These are phyloP conservation scores for Arion vulgaris DNA, from an alignment of 1,140 invertebrate species.

Conservation along the genomic window DNA sequence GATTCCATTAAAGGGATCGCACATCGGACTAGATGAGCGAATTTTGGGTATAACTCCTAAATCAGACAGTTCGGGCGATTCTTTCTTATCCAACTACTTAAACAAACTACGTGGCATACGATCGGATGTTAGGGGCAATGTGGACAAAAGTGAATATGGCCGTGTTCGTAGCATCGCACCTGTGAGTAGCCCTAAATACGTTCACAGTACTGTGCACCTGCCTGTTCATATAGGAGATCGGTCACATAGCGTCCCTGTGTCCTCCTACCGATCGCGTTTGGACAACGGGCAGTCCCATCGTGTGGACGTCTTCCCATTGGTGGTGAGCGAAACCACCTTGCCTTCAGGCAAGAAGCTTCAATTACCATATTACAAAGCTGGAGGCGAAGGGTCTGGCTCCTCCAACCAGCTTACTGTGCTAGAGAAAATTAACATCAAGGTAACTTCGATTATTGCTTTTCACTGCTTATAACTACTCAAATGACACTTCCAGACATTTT, in stretches of 20 bases:
- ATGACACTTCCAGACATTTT: not conserved
- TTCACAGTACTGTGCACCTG: constrained; percentile 29
- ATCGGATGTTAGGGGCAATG: constrained; percentile 22
- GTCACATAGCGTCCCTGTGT: constrained; percentile 19
- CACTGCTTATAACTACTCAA: not conserved
- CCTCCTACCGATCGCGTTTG: constrained; percentile 33
- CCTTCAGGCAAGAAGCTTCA: constrained; percentile 20
- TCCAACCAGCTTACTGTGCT: constrained; percentile 38
- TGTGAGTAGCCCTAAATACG: not conserved
- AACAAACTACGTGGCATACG: constrained; percentile 25
- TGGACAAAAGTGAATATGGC: constrained; percentile 13
- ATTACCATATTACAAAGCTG: constrained; percentile 17
- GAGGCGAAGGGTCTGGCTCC: constrained; percentile 8
- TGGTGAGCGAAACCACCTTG: constrained; percentile 27
- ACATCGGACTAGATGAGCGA: constrained; percentile 25
- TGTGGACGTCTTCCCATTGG: constrained; percentile 37
- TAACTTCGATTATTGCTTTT: not conserved
- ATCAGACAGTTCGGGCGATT: constrained; percentile 13
- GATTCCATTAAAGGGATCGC: constrained; percentile 35
- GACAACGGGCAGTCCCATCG: constrained; percentile 33
- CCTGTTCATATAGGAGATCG: constrained; percentile 25
- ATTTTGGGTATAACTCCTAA: constrained; percentile 31
- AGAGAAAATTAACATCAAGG: constrained; percentile 43
- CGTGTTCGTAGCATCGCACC: constrained; percentile 9
- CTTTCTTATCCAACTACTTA: constrained; percentile 30